Conservation (phyloP, 2,797 vertebrate species). For the Mormyrops boulengeri region DNA sequence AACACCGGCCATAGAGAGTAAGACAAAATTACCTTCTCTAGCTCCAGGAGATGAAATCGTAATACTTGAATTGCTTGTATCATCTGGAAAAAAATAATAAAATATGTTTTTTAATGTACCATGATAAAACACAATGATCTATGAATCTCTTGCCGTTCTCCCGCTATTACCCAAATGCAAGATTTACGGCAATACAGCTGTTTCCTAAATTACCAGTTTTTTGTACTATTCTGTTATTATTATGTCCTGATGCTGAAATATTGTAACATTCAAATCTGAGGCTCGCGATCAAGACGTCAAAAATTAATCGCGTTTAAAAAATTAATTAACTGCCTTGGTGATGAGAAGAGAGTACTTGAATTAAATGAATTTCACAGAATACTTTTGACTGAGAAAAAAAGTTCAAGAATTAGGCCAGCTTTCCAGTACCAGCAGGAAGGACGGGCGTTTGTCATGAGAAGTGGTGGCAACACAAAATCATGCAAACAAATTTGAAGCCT, state of each 20-base stretch:
- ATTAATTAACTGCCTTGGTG: neutral
- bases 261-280: neutral
- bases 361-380: constrained; percentile 36
- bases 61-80: constrained; percentile 99
- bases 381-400: constrained; percentile 35
- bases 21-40: constrained; percentile 93
- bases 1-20: constrained; percentile 41
- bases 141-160: constrained; percentile 17
- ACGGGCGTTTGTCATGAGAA: neutral
- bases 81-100: constrained; percentile 81
- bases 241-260: neutral
- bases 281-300: neutral
- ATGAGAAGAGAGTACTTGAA: constrained; percentile 9
- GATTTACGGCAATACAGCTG: constrained; percentile 46
- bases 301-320: constrained; percentile 8
- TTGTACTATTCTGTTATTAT: neutral
- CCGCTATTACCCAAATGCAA: constrained; percentile 16
- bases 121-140: constrained; percentile 49
- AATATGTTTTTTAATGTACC: constrained; percentile 39
- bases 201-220: constrained; percentile 45
- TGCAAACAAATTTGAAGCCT: neutral
- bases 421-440: constrained; percentile 1
- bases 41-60: constrained; percentile 99
- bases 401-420: neutral
- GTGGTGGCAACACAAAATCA: neutral